Evolutionary conservation across 2,888 invertebrate species (phyloP), one percentile per base, ranked within the genome.

Genomic region (Oscheius sp.): DNA sequence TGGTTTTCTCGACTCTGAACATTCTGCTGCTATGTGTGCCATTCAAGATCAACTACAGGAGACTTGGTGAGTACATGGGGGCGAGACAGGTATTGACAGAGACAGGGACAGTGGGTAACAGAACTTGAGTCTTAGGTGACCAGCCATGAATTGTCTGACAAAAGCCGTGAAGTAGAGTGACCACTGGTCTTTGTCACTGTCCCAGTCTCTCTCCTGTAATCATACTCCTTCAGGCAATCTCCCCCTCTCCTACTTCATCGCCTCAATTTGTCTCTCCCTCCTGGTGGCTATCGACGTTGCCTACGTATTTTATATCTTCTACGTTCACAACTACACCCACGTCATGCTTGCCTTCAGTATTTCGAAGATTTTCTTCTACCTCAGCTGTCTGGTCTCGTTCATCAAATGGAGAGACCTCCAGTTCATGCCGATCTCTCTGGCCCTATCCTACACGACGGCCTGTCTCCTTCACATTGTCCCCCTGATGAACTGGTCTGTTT

Each of bases 251-350:
- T 74, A 79, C 59, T 82, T 79, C 57, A 66, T 76, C 9, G 75
- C 79, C 2, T 29, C 62, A 3, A 13, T 76, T 10, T 59, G 70
- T 32, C 53, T 68, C 3, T 53, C 58, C 10, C 29, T 76, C 29
- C 68, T 76, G 37, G 76, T 84, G 9, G 78, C 80, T 10, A 74
- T 79, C 11, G 71, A 76, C 10, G 75, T 78, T 10, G 78, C 79
- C 70, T 79, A 77, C 60, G 74, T 81, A 53, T 79, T 78, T 60
- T 81, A 78, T 73, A 72, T 75, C 29, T 84, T 84, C 72, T 82
- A 79, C 66, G 75, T 82, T 7, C 79, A 81, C 53, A 73, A 76
- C 1, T 84, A 82, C 73, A 80, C 77, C 32, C 80, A 79, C 48
- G 37, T 84, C 32, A 63, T 84, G 7, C 63, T 78, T 11, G 78